Evolutionary conservation across 92 coral and sea anemone species (phyloP).

Genomic region (Nematostella vectensis): DNA sequence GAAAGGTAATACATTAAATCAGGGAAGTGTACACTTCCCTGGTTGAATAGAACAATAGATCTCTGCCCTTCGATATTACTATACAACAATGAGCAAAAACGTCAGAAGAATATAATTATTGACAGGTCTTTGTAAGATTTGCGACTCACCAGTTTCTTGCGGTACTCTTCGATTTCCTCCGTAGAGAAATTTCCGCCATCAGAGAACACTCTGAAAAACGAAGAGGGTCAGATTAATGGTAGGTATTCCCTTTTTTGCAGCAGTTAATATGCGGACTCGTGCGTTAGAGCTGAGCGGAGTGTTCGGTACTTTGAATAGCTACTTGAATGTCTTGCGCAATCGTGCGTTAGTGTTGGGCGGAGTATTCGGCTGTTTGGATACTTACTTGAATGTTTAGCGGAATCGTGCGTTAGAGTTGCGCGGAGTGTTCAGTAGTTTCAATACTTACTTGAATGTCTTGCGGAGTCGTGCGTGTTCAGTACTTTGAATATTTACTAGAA

Average conservation of each 20-base stretch:
- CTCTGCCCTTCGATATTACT: too few relatives aligned
- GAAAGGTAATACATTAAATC: not conserved
- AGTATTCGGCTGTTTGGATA: not conserved
- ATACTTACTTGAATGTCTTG: constrained; percentile 88
- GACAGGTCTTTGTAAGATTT: not conserved
- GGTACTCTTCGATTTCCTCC: constrained; percentile 88
- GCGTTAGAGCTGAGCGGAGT: constrained; percentile 76
- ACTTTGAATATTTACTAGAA: too few relatives aligned
- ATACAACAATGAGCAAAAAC: not conserved
- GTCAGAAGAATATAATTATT: not conserved
- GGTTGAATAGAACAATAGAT: too few relatives aligned
- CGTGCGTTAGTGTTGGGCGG: too few relatives aligned
- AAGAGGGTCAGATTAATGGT: too few relatives aligned
- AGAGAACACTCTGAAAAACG: constrained; percentile 78
- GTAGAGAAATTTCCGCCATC: constrained; percentile 98
- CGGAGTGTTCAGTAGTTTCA: constrained; percentile 47
- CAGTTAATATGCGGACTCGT: constrained; percentile 68
- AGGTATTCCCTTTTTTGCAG: too few relatives aligned
- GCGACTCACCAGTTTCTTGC: constrained; percentile 66
- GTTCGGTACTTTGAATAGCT: too few relatives aligned
- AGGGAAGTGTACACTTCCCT: not conserved
- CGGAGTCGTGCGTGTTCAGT: constrained; percentile 89
- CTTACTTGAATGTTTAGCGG: constrained; percentile 95
- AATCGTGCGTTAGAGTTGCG: constrained; percentile 99
- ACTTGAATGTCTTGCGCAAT: constrained; percentile 94